Evolutionary conservation across 2,113 vertebrate genomes (phyloP).

Genomic region (Urocynchramus pylzowi): DNA sequence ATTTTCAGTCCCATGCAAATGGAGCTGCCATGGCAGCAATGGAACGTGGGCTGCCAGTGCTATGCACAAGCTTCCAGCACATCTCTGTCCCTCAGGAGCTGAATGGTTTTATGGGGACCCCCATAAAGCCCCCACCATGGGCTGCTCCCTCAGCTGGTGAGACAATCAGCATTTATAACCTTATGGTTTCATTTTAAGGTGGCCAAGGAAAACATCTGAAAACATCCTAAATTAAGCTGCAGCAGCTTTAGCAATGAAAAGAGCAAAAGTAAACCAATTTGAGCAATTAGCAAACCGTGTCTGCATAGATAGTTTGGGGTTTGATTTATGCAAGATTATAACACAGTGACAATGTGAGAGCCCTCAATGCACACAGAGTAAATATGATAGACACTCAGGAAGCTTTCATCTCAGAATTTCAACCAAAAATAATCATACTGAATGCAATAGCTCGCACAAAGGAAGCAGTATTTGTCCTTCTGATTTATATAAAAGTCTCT

Average conservation of each 20-base stretch:
- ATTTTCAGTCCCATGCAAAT: neutral
- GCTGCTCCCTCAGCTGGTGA: neutral
- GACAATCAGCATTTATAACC: neutral
- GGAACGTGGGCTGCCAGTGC: accelerated
- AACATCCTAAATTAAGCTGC: neutral
- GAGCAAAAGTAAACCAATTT: neutral
- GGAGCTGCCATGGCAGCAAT: neutral
- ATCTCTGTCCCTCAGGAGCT: neutral
- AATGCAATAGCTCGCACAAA: neutral
- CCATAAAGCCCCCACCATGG: neutral
- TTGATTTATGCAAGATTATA: neutral
- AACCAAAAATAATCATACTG: neutral
- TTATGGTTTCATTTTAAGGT: neutral
- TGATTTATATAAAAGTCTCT: neutral
- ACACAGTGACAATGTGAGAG: neutral
- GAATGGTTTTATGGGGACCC: neutral
- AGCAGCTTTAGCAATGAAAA: neutral
- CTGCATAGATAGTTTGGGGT: neutral
- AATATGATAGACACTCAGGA: neutral
- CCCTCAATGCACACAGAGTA: neutral
- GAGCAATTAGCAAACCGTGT: neutral
- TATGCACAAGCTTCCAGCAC: neutral
- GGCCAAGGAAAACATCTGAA: neutral
- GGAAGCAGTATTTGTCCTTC: neutral
- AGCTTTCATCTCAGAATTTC: neutral